phyloP scores from a whole-genome alignment of 2,888 invertebrate species.

The Plusia festucae region DNA sequence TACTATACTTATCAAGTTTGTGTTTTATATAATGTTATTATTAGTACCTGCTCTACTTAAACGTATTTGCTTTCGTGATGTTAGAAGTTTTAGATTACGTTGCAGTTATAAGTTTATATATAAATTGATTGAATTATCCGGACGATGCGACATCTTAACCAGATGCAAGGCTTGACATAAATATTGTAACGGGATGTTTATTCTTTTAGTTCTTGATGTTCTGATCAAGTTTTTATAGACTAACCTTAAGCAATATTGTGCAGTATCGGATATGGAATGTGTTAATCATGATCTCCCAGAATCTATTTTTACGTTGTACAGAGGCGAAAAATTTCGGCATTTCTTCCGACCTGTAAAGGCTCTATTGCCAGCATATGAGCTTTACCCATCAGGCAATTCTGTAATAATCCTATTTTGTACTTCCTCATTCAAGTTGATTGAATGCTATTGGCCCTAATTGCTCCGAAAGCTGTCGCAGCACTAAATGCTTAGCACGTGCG shows the following conservation, averaged over 20 bases:
- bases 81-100: background rate
- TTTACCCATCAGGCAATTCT: background rate
- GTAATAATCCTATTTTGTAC: background rate
- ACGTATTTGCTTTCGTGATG: background rate
- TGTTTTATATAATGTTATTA: conserved; percentile 20
- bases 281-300: background rate
- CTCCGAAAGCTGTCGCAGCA: conserved; percentile 6
- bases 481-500: conserved; percentile 10
- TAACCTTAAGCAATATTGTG: background rate
- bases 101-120: background rate
- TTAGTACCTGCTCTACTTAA: background rate
- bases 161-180: background rate
- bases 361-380: background rate
- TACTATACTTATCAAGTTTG: conserved; percentile 31
- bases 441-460: conserved; percentile 1
- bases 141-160: background rate
- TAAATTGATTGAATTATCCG: too few relatives aligned
- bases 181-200: background rate
- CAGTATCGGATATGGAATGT: background rate
- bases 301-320: too few relatives aligned
- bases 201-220: background rate
- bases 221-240: too few relatives aligned
- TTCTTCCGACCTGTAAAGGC: background rate
- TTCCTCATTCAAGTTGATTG: background rate
- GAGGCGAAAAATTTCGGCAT: background rate